These are phyloP conservation scores for Mamestra configurata DNA, from an alignment of 1,140 invertebrate species.

Conservation along the genomic window DNA sequence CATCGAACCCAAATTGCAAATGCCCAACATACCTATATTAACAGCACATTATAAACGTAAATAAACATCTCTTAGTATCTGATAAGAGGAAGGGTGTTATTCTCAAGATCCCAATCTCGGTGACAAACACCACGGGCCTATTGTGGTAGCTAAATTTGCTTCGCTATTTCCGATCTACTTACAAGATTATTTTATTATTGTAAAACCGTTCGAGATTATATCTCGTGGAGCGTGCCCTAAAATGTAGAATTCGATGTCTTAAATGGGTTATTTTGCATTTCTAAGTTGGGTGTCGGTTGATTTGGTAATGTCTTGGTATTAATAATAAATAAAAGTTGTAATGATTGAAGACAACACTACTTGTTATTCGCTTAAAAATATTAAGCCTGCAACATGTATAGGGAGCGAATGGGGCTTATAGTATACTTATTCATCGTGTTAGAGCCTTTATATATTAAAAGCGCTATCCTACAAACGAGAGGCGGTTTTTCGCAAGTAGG, in stretches of 20 bases:
- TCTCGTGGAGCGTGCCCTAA: slow-evolving; percentile 50
- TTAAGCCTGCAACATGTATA: too few species aligned
- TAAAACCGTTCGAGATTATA: slow-evolving; percentile 66
- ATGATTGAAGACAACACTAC: too few species aligned
- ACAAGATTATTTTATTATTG: slow-evolving; percentile 81
- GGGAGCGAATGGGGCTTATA: too few species aligned
- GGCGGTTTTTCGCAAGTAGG: too few species aligned
- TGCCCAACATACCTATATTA: slow-evolving; percentile 11
- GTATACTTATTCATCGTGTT: too few species aligned
- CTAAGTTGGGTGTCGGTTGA: not conserved
- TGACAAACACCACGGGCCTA: slow-evolving; percentile 80
- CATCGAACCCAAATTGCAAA: slow-evolving; percentile 7
- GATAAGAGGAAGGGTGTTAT: slow-evolving; percentile 74
- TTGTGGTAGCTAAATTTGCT: slow-evolving; percentile 85
- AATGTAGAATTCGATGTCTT: slow-evolving; percentile 31
- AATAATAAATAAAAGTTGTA: not conserved
- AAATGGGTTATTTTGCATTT: not conserved
- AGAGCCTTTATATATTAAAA: too few species aligned
- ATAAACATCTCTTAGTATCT: slow-evolving; percentile 74
- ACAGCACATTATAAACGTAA: slow-evolving; percentile 66
- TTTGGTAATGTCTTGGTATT: not conserved
- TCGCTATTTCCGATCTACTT: slow-evolving; percentile 81
- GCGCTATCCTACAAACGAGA: too few species aligned
- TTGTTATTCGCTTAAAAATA: too few species aligned
- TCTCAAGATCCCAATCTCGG: slow-evolving; percentile 75